These are phyloP conservation scores for Hydrotaea cyrtoneurina DNA, from an alignment of 2,888 invertebrate species.

Conservation along the genomic window DNA sequence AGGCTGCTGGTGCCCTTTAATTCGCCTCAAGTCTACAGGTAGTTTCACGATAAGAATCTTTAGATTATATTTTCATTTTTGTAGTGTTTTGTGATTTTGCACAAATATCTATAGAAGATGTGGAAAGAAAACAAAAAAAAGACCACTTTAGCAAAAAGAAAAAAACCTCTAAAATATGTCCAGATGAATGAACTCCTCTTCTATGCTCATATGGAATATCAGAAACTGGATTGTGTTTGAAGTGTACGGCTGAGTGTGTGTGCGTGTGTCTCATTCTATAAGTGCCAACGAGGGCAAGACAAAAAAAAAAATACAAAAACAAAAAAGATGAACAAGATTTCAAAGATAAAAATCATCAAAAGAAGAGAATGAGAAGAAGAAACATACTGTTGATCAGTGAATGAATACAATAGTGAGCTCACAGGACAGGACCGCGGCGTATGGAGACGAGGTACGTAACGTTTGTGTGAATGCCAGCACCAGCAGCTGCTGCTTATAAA, in stretches of 20 bases:
- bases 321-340: conserved; percentile 38
- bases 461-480: neutral
- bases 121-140: neutral
- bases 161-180: neutral
- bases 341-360: conserved; percentile 56
- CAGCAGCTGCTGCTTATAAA: neutral
- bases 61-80: too few relatives aligned
- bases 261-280: neutral
- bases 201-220: neutral
- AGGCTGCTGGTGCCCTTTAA: too few relatives aligned
- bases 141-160: neutral
- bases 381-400: conserved; percentile 47
- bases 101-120: neutral
- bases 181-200: conserved; percentile 54
- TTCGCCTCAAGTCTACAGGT: too few relatives aligned
- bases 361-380: neutral
- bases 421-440: neutral
- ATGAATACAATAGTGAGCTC: neutral
- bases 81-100: neutral
- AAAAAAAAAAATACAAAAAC: neutral
- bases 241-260: neutral
- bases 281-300: neutral
- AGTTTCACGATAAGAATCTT: too few relatives aligned
- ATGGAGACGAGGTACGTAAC: neutral
- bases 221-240: neutral